Evolutionary conservation across 35 echinoderm and acorn worm species (phyloP).

Genomic region (Amphiura filiformis): DNA sequence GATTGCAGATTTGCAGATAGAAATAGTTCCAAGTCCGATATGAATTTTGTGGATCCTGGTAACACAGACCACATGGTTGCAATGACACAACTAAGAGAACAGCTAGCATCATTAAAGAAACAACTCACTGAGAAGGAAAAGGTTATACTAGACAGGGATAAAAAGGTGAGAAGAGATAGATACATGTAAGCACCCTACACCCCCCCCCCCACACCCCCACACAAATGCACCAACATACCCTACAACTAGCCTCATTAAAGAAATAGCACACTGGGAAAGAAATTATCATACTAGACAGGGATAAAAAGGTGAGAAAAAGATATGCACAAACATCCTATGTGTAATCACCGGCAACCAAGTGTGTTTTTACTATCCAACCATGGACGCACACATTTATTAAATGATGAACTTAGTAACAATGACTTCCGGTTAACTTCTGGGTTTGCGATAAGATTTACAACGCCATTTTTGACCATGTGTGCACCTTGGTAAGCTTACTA

Average conservation of each 20-base stretch:
- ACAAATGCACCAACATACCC: too few relatives aligned
- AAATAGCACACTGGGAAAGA: slow-evolving; percentile 89
- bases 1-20: not conserved
- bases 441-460: too few relatives aligned
- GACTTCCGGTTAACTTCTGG: too few relatives aligned
- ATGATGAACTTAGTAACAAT: too few relatives aligned
- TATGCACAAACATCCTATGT: too few relatives aligned
- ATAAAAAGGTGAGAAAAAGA: slow-evolving; percentile 81
- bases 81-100: slow-evolving; percentile 94
- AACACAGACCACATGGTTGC: slow-evolving; percentile 95
- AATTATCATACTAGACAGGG: slow-evolving; percentile 68
- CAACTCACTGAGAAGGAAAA: slow-evolving; percentile 87
- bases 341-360: too few relatives aligned
- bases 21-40: slow-evolving; percentile 41
- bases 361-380: too few relatives aligned
- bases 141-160: slow-evolving; percentile 75
- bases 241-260: slow-evolving; percentile 81
- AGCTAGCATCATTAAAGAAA: slow-evolving; percentile 86
- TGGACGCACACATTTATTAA: too few relatives aligned
- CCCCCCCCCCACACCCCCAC: too few relatives aligned
- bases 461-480: too few relatives aligned
- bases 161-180: slow-evolving; percentile 72
- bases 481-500: too few relatives aligned
- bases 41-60: slow-evolving; percentile 73
- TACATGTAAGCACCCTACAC: too few relatives aligned